These are phyloP conservation scores for Cynopterus sphinx DNA, from an alignment of 2,797 vertebrate genomes.

Conservation along the genomic window DNA sequence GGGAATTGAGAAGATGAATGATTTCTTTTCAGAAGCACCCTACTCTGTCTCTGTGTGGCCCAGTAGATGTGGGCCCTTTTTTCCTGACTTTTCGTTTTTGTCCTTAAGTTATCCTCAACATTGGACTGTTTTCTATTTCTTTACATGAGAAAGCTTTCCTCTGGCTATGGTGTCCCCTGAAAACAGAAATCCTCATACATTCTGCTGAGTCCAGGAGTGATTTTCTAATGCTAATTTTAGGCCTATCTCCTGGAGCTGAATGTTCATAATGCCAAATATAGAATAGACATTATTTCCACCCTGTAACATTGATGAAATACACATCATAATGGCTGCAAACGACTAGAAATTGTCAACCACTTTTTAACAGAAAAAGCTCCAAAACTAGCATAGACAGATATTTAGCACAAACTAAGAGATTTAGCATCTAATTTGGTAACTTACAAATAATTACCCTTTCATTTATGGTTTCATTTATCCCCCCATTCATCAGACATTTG, in stretches of 20 bases:
- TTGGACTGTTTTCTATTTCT: not conserved
- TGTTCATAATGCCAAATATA: constrained; percentile 21
- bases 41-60: not conserved
- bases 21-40: not conserved
- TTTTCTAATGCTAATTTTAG: constrained; percentile 60
- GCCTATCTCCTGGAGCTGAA: not conserved
- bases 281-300: constrained; percentile 28
- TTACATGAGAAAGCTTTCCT: not conserved
- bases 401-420: not conserved
- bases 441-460: not conserved
- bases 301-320: not conserved
- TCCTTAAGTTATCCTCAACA: not conserved
- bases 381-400: constrained; percentile 5
- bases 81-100: not conserved
- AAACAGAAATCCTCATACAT: constrained; percentile 1
- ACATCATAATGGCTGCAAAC: not conserved
- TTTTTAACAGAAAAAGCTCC: not conserved
- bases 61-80: not conserved
- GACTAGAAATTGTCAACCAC: not conserved
- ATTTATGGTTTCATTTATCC: not conserved
- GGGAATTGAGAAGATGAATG: not conserved
- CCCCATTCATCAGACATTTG: not conserved
- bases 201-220: not conserved
- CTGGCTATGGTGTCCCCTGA: not conserved
- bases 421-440: not conserved